Percentiles rank a stretch among this genome's conserved stretches.
These are phyloP conservation scores for Myotis brandtii DNA, from an alignment of 2,113 vertebrate species.

Conservation along the genomic window DNA sequence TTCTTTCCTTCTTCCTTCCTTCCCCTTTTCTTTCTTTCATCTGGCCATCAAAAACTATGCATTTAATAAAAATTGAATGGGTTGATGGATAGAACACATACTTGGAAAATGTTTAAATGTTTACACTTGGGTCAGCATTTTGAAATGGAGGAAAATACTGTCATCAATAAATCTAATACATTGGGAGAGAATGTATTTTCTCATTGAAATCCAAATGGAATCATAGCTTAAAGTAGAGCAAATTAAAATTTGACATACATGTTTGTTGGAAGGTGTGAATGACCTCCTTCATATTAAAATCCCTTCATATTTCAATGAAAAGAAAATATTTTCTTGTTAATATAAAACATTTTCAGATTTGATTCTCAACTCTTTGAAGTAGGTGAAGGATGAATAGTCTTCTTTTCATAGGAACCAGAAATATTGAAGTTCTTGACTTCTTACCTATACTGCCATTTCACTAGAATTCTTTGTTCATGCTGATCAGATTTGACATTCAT, in stretches of 20 bases:
- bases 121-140: not conserved
- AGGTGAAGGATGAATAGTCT: not conserved
- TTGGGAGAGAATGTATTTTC: not conserved
- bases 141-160: not conserved
- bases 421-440: not conserved
- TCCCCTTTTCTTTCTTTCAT: too few species aligned
- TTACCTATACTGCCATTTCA: not conserved
- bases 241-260: not conserved
- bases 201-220: not conserved
- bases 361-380: not conserved
- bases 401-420: not conserved
- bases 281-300: not conserved
- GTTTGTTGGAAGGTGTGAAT: not conserved
- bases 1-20: too few species aligned
- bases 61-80: not conserved
- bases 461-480: not conserved
- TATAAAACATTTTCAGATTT: not conserved
- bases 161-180: not conserved
- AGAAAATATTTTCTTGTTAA: not conserved
- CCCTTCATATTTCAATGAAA: not conserved
- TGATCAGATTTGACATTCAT: not conserved
- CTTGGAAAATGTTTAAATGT: not conserved
- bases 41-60: too few species aligned
- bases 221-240: not conserved
- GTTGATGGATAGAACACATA: not conserved